These are phyloP conservation scores for Prunella strophiata DNA, from an alignment of 2,797 vertebrate genomes.

Conservation along the genomic window DNA sequence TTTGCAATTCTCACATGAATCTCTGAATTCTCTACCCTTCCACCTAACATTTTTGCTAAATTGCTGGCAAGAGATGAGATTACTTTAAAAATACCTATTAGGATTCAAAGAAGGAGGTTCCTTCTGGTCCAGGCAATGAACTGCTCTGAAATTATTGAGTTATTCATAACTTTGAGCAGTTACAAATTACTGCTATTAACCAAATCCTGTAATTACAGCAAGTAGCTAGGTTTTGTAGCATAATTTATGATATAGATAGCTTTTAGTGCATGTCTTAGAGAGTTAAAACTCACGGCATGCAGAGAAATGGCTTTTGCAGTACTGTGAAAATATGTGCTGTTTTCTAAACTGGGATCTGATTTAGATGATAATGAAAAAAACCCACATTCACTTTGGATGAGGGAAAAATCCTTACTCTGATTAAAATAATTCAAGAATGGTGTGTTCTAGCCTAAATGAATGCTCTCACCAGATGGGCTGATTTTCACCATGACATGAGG, in stretches of 20 bases:
- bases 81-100: conserved; percentile 30
- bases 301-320: background rate
- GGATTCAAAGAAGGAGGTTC: conserved; percentile 10
- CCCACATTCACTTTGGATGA: background rate
- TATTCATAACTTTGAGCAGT: conserved; percentile 31
- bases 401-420: background rate
- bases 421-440: background rate
- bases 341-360: background rate
- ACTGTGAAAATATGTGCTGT: background rate
- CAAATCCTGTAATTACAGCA: background rate
- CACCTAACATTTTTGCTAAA: background rate
- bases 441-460: background rate
- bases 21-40: background rate
- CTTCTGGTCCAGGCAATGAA: background rate
- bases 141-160: conserved; percentile 41
- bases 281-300: background rate
- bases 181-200: conserved; percentile 49
- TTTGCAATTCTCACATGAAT: background rate
- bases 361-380: background rate
- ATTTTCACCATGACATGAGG: background rate
- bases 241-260: conserved; percentile 5
- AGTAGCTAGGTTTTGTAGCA: background rate
- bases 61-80: background rate
- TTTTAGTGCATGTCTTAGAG: background rate
- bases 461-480: background rate